Evolutionary conservation across 2,797 vertebrate species (phyloP).

Genomic region (Hozukius guyotensis): DNA sequence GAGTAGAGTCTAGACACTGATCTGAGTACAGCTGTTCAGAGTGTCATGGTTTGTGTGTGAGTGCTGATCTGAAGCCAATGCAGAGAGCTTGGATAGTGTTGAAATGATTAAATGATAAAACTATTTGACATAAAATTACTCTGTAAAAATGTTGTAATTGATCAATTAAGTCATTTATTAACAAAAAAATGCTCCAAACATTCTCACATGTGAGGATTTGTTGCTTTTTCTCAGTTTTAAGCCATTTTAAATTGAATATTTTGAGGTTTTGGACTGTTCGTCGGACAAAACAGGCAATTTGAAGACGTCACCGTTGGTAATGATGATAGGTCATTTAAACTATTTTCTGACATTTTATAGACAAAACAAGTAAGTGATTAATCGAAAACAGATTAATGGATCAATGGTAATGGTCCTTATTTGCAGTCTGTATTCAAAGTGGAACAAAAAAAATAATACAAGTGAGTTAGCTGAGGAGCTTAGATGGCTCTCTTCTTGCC

Average conservation of each 20-base stretch:
- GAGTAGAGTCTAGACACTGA: background rate
- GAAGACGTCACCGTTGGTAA: background rate
- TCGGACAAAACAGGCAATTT: background rate
- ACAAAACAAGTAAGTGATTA: background rate
- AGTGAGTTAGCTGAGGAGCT: background rate
- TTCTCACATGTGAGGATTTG: background rate
- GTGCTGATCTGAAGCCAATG: background rate
- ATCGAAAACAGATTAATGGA: background rate
- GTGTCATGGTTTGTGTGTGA: background rate
- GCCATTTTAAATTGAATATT: background rate
- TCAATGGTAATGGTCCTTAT: background rate
- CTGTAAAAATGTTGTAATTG: background rate
- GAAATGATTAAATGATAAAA: background rate
- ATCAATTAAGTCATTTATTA: background rate
- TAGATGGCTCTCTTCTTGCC: background rate
- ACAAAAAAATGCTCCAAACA: background rate
- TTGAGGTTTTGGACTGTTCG: background rate
- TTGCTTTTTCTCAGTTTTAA: background rate
- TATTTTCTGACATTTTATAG: background rate
- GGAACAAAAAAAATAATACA: background rate
- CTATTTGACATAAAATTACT: background rate
- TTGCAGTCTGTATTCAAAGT: background rate
- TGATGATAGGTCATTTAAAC: background rate
- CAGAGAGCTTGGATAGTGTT: background rate
- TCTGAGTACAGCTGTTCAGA: conserved; percentile 4